These are phyloP conservation scores for Rhinolophus ferrumequinum DNA, from an alignment of 2,113 vertebrate genomes.

Conservation along the genomic window DNA sequence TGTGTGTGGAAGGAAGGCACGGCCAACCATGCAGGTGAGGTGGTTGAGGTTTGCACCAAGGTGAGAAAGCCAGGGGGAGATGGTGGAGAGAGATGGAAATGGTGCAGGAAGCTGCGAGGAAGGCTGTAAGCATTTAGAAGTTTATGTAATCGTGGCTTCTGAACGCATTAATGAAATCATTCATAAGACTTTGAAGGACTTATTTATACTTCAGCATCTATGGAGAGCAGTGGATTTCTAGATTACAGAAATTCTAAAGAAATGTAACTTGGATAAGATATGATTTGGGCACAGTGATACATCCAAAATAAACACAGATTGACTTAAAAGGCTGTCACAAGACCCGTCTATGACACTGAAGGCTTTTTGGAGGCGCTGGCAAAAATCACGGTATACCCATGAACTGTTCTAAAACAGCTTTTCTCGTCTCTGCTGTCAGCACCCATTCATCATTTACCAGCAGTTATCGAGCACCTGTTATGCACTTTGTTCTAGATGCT, in stretches of 20 bases:
- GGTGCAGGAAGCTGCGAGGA: neutral
- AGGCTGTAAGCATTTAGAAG: neutral
- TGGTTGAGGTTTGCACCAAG: neutral
- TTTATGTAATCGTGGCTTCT: no score
- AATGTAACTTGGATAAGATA: no score
- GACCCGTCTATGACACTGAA: accelerated
- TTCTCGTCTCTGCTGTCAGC: neutral
- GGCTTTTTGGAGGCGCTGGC: neutral
- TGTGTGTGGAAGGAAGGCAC: accelerated
- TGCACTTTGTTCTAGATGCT: accelerated
- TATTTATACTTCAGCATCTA: accelerated
- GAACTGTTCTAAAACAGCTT: accelerated
- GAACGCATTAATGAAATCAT: neutral
- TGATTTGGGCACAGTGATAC: neutral
- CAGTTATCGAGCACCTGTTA: accelerated
- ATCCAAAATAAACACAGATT: no score
- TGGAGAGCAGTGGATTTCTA: neutral
- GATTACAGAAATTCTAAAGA: neutral
- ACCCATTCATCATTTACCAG: accelerated
- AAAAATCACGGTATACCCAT: no score
- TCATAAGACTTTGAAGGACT: neutral
- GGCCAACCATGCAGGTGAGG: accelerated
- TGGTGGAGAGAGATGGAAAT: accelerated
- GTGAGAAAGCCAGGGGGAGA: neutral
- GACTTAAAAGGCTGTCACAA: neutral